These are phyloP conservation scores for Sympetrum striolatum DNA, from an alignment of 2,888 invertebrate species.

Conservation along the genomic window DNA sequence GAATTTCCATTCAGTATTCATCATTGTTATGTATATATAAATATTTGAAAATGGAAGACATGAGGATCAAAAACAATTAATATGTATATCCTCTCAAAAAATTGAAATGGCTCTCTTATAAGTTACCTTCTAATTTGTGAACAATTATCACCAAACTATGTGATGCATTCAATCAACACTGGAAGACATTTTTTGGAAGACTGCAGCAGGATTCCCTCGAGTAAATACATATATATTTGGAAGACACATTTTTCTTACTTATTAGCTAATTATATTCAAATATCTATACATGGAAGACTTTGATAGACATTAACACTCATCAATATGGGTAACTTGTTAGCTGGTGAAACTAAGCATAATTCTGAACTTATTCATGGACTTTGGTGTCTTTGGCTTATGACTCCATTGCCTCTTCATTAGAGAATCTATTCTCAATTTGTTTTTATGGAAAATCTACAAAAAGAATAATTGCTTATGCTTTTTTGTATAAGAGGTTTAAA, in stretches of 20 bases:
- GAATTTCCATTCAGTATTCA: not conserved
- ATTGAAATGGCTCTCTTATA: not conserved
- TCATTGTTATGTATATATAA: slow-evolving; percentile 12
- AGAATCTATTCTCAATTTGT: not conserved
- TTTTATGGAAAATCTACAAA: not conserved
- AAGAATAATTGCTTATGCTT: not conserved
- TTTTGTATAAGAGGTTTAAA: no score
- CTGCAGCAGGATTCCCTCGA: not conserved
- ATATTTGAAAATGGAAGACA: slow-evolving; percentile 38
- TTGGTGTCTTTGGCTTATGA: not conserved
- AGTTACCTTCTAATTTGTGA: not conserved
- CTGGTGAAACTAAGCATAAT: not conserved
- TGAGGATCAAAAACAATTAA: not conserved
- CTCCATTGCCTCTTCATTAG: not conserved
- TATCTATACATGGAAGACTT: slow-evolving; percentile 8
- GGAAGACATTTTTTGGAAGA: slow-evolving; percentile 32
- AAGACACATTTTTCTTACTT: not conserved
- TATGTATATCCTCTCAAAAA: slow-evolving; percentile 10
- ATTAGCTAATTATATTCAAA: not conserved
- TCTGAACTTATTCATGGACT: not conserved
- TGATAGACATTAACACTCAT: not conserved
- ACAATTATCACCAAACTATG: not conserved
- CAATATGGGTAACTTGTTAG: not conserved
- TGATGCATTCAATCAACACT: not conserved
- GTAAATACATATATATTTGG: not conserved